phyloP scores from a whole-genome alignment of 2,113 vertebrate species.

The Petromus typicus region DNA sequence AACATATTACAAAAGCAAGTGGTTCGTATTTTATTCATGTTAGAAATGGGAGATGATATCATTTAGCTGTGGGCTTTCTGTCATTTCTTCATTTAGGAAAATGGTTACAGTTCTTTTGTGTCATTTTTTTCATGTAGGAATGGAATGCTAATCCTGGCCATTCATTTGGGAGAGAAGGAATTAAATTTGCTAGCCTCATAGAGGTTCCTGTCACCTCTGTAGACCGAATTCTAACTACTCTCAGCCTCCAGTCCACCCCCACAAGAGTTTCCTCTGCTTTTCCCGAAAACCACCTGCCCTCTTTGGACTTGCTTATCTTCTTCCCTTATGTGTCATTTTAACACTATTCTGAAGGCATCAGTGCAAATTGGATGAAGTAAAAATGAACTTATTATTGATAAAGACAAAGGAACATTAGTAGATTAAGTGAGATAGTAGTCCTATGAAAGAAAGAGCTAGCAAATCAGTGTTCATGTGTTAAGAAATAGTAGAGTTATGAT shows the following conservation, averaged over 20 bases:
- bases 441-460: neutral
- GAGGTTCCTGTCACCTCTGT: neutral
- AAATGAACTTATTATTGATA: neutral
- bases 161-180: neutral
- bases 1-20: neutral
- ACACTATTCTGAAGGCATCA: neutral
- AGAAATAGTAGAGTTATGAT: neutral
- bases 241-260: fast-evolving
- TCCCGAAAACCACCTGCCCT: neutral
- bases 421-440: neutral
- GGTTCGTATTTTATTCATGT: neutral
- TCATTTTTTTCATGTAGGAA: neutral
- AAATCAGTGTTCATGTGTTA: neutral
- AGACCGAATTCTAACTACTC: neutral
- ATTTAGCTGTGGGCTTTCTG: neutral
- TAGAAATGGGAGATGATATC: neutral
- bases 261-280: neutral
- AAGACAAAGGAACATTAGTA: neutral
- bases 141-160: neutral
- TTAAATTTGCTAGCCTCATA: neutral
- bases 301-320: neutral
- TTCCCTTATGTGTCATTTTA: neutral
- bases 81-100: neutral
- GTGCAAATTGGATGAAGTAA: neutral
- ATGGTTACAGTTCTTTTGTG: neutral